phyloP scores from a whole-genome alignment of 2,113 vertebrate species.

The human region GRCh38 chr7:93254501-93255000 shows the following conservation, averaged over 20 bases:
- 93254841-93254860: not conserved
- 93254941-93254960: not conserved
- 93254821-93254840: not conserved
- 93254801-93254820: not conserved
- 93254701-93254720: not conserved
- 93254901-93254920: conserved; percentile 2
- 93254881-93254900: not conserved
- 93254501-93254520: too few species aligned
- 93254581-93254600: not conserved
- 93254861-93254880: not conserved
- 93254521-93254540: too few species aligned
- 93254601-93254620: not conserved
- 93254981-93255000: too few species aligned
- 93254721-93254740: not conserved
- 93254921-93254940: not conserved
- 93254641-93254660: not conserved
- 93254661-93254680: not conserved
- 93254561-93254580: not conserved
- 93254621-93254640: not conserved
- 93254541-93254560: too few species aligned
- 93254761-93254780: not conserved
- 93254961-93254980: too few species aligned
- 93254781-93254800: not conserved
- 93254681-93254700: not conserved
- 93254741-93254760: not conserved